phyloP scores from a whole-genome alignment of 2,113 vertebrate species.

The Cervus canadensis region DNA sequence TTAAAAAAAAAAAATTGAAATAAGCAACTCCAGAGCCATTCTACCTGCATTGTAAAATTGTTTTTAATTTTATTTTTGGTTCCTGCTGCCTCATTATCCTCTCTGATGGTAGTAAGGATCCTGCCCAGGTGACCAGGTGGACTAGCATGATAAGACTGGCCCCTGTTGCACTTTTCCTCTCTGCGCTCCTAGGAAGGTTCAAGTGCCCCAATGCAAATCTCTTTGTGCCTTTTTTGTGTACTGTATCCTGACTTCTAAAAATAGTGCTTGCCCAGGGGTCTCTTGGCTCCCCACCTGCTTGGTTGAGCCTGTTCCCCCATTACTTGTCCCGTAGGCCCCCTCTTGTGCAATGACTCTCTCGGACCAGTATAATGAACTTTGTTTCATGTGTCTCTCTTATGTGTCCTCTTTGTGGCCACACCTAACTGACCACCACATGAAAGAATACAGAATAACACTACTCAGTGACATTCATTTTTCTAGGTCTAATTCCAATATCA shows the following conservation, averaged over 20 bases:
- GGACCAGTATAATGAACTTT: not conserved
- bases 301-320: not conserved
- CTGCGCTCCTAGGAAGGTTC: not conserved
- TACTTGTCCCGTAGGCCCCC: rapidly evolving
- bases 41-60: not conserved
- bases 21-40: not conserved
- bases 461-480: not conserved
- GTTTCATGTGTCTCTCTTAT: not conserved
- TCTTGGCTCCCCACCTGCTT: not conserved
- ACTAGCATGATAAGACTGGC: not conserved
- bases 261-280: not conserved
- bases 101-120: no score
- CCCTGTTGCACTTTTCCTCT: not conserved
- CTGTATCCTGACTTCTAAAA: not conserved
- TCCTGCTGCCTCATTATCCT: not conserved
- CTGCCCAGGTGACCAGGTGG: not conserved
- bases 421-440: not conserved
- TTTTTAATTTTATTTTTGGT: not conserved
- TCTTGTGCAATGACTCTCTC: not conserved
- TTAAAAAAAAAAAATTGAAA: not conserved
- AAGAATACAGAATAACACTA: not conserved
- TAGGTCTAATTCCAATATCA: not conserved
- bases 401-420: not conserved
- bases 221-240: not conserved
- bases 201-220: not conserved